Base-by-base conservation (phyloP, 2,888 invertebrate genomes). In the Cantharis lateralis region DNA sequence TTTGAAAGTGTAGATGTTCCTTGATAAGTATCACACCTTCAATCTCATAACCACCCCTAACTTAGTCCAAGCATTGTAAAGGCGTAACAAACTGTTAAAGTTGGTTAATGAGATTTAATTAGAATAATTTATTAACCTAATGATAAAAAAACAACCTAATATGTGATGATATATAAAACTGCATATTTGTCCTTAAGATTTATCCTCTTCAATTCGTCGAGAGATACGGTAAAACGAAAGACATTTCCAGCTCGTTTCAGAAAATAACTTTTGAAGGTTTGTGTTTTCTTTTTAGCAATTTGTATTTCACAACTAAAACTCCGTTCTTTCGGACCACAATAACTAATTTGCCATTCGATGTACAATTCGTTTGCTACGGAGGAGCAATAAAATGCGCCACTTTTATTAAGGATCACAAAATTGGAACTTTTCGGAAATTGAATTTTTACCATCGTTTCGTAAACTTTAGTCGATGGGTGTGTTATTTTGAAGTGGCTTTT, bases 341-440 rank as follows among this genome's bases (percentile, higher is more conserved):
- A 80, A 48, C 72, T 62, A 10, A 80, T 79, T 15, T 66, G 73
- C 78, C 79, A 80, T 24, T 79, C 77, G 15, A 79, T 66, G 11
- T 68, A 69, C 13, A 71, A 61, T 26, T 77, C 78, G 26, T 70
- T 68, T 15, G 72, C 74, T 61, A 48, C 28, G 10, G 77, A 75
- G 15, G 63, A 74, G 32, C 80, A 80, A 63, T 75, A 77, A 28
- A 80, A 80, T 20, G 79, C 74, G 2, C 77, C 77, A 16, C 20
- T 75, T 15, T 24, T 74, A 61, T 74, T 74, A 13, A 75, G 70
- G 62, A 80, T 76, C n/a, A 76, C 32, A 71, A 78, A 75, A 66
- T 70, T 76, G 0, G 79, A 77, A 20, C 77, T 79, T 16, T 70
- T 77, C 7, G 73, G 79, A 64, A 80, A 79, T 15, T 62, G 71